Conservation (phyloP, 2,888 invertebrate species). For the Sphaerophoria rueppellii region DNA sequence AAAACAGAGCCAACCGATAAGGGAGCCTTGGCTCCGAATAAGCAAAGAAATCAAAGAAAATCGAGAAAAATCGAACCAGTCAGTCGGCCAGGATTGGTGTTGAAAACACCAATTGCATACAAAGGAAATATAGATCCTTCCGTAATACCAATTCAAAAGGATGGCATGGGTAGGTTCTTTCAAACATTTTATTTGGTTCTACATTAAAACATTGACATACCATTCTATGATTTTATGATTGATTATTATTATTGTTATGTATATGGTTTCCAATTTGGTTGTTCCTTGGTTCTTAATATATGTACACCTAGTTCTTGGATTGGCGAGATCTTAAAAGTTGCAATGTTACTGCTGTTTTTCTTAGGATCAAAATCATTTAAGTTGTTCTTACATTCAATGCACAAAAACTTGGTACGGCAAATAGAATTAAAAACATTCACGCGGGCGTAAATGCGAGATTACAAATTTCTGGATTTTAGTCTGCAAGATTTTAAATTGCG, state of each 20-base stretch:
- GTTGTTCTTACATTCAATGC: too few relatives aligned
- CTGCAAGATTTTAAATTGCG: too few relatives aligned
- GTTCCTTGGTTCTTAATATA: too few relatives aligned
- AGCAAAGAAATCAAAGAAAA: constrained; percentile 79
- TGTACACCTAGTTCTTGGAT: too few relatives aligned
- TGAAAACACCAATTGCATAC: constrained; percentile 90
- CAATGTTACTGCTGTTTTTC: too few relatives aligned
- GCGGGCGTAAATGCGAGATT: too few relatives aligned
- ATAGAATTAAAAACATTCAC: too few relatives aligned
- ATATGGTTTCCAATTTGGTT: constrained; percentile 1
- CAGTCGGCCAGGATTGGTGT: constrained; percentile 88
- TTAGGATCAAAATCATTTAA: too few relatives aligned
- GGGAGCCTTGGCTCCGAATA: constrained; percentile 52
- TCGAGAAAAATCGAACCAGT: constrained; percentile 87
- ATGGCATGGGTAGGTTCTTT: constrained; percentile 90
- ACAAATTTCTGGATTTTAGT: too few relatives aligned
- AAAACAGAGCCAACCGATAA: constrained; percentile 68
- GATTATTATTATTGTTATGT: neutral
- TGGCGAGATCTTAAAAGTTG: too few relatives aligned
- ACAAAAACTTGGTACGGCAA: too few relatives aligned
- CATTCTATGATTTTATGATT: constrained; percentile 49
- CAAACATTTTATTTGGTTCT: constrained; percentile 68
- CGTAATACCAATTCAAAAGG: constrained; percentile 93
- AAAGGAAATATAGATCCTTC: constrained; percentile 91
- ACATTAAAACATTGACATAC: constrained; percentile 48